Evolutionary conservation across 2,888 invertebrate species (phyloP), one percentile per base, ranked within the genome.

Genomic region (Tyria jacobaeae): DNA sequence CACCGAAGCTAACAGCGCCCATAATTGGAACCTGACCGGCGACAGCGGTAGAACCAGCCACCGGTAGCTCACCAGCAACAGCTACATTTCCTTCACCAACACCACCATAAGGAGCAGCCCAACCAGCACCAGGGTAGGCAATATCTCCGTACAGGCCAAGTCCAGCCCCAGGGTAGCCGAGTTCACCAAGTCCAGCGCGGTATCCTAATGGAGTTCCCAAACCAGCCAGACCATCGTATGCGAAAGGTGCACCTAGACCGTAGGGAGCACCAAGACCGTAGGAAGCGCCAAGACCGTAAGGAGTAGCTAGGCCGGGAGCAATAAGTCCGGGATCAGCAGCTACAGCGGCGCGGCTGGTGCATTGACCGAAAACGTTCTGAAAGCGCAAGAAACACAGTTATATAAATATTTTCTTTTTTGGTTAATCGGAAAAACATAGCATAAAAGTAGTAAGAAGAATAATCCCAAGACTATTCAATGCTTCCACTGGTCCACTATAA

Each of bases 341-440:
- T 4, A 70, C 64, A 7, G 72, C 61, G 0, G 65, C 66, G 25
- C 66, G 70, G 5, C 62, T 64, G 35, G 71, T 31, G 54, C 72
- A 79, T 21, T 74, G 75, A 31, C 69, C 62, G 37, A 71, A 56
- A 24, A 62, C 71, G 17, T 37, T 61, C 79, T 79, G 60, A 5
- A 64, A 52, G 7, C 6, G 6, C 27, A 31, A 31, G 27, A 31
- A 7, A 27, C 3, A 27, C 6, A 27, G 6, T 27, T 41, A 41
- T 14, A 27, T 27, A n/a, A n/a, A n/a, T n/a, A n/a, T n/a, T n/a
- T n/a, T n/a, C n/a, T n/a, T n/a, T n/a, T n/a, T n/a, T n/a, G n/a
- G n/a, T n/a, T n/a, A n/a, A n/a, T n/a, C n/a, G n/a, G n/a, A 55
- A 31, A 14, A 31, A 31, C 55, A 31, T 31, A 31, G 0, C 27